These are phyloP conservation scores for Flexamia atlantica DNA, from an alignment of 2,888 invertebrate species.

Conservation along the genomic window DNA sequence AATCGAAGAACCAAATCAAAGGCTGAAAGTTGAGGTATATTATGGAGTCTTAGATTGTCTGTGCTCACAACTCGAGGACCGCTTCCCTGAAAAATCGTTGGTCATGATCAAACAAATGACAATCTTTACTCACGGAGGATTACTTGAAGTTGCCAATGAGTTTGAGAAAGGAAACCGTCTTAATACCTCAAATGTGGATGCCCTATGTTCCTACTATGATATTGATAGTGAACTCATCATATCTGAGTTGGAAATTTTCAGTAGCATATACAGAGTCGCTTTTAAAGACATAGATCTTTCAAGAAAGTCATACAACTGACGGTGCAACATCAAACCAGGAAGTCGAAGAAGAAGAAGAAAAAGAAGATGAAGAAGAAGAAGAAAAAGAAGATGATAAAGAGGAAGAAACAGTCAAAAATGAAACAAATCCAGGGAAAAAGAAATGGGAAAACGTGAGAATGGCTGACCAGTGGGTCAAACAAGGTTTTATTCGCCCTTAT, in stretches of 20 bases:
- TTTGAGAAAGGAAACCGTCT: not conserved
- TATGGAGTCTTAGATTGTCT: constrained; percentile 39
- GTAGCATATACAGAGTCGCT: not conserved
- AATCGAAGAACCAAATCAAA: constrained; percentile 19
- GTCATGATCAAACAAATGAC: constrained; percentile 4
- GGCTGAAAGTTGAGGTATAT: constrained; percentile 35
- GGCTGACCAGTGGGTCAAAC: constrained; percentile 32
- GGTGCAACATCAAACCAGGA: not conserved
- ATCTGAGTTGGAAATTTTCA: constrained; percentile 3
- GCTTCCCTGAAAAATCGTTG: constrained; percentile 46
- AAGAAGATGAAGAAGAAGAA: too few species aligned
- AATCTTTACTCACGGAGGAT: not conserved
- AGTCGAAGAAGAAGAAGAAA: too few species aligned
- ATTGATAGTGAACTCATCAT: not conserved
- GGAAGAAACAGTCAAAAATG: not conserved
- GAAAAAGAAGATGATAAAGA: not conserved
- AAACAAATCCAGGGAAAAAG: not conserved
- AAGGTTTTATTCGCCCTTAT: constrained; percentile 25
- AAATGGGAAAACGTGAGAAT: too few species aligned
- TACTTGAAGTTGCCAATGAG: not conserved
- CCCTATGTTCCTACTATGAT: not conserved
- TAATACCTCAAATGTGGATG: constrained; percentile 12
- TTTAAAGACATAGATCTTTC: constrained; percentile 25
- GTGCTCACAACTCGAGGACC: constrained; percentile 22
- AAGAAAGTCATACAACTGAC: not conserved